Base-by-base conservation (phyloP, 2,888 invertebrate species). In the Sphaerophoria rueppellii region DNA sequence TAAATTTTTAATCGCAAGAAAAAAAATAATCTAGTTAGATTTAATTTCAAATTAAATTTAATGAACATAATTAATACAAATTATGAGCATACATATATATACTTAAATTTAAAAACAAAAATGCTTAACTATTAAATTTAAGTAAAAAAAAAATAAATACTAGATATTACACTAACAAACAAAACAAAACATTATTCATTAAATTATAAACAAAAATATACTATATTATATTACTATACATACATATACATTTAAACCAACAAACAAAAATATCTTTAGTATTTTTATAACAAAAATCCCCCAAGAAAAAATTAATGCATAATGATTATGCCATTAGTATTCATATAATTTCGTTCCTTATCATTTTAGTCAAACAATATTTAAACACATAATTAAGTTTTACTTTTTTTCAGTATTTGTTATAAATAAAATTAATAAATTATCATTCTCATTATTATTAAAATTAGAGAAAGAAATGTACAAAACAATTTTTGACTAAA, bases 111-210 rank as follows among this genome's bases (percentile, higher is more conserved):
- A 88, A 88, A 75, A 88, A 75, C 79, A 86, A 74, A 91, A 90
- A 90, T 90, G 90, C 90, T 90, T 89, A 89, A 89, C 88, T 82
- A 87, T 63, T 86, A 87, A 87, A 78, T 78, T 60, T 82, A 82
- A 78, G 73, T 82, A 72, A 71, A 69, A 35, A 67, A 86, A 88
- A 70, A 6, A 60, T 70, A 87, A 87, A 82, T 81, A 74, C 77
- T 87, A 87, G 82, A 80, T 80, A 85, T 80, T 69, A 85, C 71
- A 83, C 65, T 72, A 70, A 78, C 85, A 82, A 86, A 75, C 46
- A 86, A 87, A 81, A 83, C 54, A 87, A 88, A 87, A 86, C 77
- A 73, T 77, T 83, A 82, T 88, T 88, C 86, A 87, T 87, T 87
- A 87, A 35, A 85, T 86, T 87, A 88, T 70, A 88, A 87, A 87